Base-by-base conservation (phyloP, 2,113 vertebrate genomes). In the Colistium nudipinnis region DNA sequence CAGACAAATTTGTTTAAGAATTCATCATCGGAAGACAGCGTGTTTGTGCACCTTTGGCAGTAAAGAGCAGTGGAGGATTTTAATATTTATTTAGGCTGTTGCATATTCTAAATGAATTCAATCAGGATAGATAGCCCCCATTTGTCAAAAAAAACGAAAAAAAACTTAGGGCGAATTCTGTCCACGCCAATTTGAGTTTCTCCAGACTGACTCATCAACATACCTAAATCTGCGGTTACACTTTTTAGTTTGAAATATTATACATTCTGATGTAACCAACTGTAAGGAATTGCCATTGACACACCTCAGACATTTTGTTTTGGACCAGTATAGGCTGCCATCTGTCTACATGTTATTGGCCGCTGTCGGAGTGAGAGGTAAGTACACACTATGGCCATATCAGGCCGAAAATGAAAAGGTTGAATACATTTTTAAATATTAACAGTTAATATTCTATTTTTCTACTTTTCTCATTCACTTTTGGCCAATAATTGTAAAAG, bases 261-360 rank as follows among this genome's bases (percentile, higher is more conserved):
- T 2, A 22, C 11, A 30, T 59, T 67, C 30, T 78, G 52, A 61
- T 17, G 19, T 11, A 68, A 10, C 6, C 38, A 36, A 45, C n/a
- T 62, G 22, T 48, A 59, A 70, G 49, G 36, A 41, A 43, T n/a
- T 66, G 35, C 66, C 43, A 73, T 11, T 30, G 13, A 30, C 28
- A 51, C 60, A 65, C 63, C 70, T 75, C n/a, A 64, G 28, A 35
- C 25, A 4, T 67, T 64, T 30, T 66, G n/a, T 74, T 35, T 35
- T 48, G 19, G n/a, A 57, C 78, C 25, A 48, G 17, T 39, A 54
- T 63, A 60, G 74, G 57, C 54, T 12, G 35, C 74, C 45, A 67
- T 63, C 63, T 78, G 62, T 76, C 27, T 51, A 55, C 24, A 19
- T 62, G 19, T 70, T 54, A 85, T 10, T 73, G 78, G 62, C 79